A percentile compares a stretch with the other conserved stretches of the same genome.
Conservation (phyloP, 1,140 invertebrate genomes). For the Bombus superbus region DNA sequence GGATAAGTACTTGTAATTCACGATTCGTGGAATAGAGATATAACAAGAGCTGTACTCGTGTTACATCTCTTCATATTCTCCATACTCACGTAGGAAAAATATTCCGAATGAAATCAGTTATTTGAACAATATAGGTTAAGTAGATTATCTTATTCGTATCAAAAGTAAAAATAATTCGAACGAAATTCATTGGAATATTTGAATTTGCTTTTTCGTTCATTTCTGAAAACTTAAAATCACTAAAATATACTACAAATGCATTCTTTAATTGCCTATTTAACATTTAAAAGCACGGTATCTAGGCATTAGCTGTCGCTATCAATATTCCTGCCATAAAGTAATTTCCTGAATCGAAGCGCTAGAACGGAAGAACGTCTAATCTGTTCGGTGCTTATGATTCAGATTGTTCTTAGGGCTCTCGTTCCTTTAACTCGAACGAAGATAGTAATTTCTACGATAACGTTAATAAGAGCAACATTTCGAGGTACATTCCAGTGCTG, state of each 20-base stretch:
- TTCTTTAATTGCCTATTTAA: too few relatives aligned
- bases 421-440: background rate
- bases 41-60: background rate
- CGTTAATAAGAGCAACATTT: background rate
- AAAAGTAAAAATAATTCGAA: background rate
- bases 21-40: background rate
- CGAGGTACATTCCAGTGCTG: background rate
- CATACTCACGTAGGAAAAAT: background rate
- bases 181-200: background rate
- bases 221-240: background rate
- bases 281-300: too few relatives aligned
- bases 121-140: background rate
- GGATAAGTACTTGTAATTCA: background rate
- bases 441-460: background rate
- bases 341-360: background rate
- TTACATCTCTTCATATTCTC: background rate
- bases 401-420: background rate
- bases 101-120: background rate
- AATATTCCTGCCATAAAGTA: too few relatives aligned
- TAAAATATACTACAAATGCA: too few relatives aligned
- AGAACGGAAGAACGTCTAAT: background rate
- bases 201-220: background rate
- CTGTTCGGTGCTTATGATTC: background rate
- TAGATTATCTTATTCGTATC: background rate
- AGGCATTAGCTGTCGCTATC: too few relatives aligned